Evolutionary conservation across 2,113 vertebrate species (phyloP).

Genomic region (Thomomys bottae): DNA sequence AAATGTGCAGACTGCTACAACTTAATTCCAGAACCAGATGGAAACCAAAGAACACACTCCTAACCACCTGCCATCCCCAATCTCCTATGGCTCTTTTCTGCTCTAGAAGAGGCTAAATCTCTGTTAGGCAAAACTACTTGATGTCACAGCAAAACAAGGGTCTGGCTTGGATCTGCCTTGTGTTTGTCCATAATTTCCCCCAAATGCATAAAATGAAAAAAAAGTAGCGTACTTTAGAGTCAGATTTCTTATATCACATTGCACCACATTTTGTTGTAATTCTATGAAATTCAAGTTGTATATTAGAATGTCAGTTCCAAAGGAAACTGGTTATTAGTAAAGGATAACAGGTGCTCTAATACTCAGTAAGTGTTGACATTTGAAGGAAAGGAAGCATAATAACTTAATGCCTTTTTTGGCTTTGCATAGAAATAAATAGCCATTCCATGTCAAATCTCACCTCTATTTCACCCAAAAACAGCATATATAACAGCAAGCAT

Average conservation of each 20-base stretch:
- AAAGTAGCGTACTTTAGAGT: slow-evolving; percentile 69
- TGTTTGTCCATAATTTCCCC: slow-evolving; percentile 35
- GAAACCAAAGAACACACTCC: neutral
- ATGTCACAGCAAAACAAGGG: neutral
- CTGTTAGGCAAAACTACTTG: neutral
- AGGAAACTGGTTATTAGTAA: slow-evolving; percentile 87
- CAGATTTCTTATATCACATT: slow-evolving; percentile 80
- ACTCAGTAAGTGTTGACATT: slow-evolving; percentile 84
- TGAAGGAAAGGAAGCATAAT: slow-evolving; percentile 85
- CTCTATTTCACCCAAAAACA: slow-evolving; percentile 80
- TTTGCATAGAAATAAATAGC: slow-evolving; percentile 85
- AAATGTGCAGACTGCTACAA: neutral
- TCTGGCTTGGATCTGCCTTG: neutral
- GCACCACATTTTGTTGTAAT: slow-evolving; percentile 80
- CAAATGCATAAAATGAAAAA: slow-evolving; percentile 42
- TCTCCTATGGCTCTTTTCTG: neutral
- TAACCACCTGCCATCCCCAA: no score
- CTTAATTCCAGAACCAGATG: neutral
- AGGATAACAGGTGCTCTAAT: slow-evolving; percentile 86
- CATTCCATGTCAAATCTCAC: slow-evolving; percentile 85
- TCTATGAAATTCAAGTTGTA: slow-evolving; percentile 83
- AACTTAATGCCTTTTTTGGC: slow-evolving; percentile 83
- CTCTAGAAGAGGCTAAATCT: neutral
- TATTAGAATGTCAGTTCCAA: slow-evolving; percentile 87
- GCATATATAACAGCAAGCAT: slow-evolving; percentile 80